Evolutionary conservation across 1,140 invertebrate species (phyloP), one percentile per base, ranked within the genome.

Genomic region (Drosophila ironensis): DNA sequence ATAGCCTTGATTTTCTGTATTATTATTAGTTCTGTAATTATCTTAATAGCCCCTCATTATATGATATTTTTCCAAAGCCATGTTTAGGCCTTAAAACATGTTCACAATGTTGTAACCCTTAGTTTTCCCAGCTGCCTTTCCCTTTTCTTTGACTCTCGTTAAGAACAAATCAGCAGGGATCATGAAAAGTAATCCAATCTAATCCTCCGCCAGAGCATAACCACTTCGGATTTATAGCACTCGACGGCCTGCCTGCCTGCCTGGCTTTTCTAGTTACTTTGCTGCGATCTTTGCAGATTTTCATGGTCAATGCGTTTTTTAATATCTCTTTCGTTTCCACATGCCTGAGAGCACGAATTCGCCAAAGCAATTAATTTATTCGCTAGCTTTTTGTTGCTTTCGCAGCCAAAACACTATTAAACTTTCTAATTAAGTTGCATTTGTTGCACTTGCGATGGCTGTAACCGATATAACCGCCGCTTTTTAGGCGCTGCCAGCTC

Each of bases 371-470:
- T 86, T 80, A 86, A 80, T 86, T 80, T 82, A 81, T 72, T 75
- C 74, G 52, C 54, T 33, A 57, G 33, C 53, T 52, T 12, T 46
- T 30, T 60, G 66, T 84, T 84, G 53, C 78, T 80, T 84, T 84
- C 80, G 71, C 69, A 78, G 53, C 33, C 46, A 71, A 61, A 44
- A 69, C 63, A 47, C 12, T 66, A 54, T 68, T 72, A 75, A 86
- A 80, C 80, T 86, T 86, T 86, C 80, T 86, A 86, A 86, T 86
- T 87, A 72, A 51, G 59, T 61, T 48, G 64, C 75, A 80, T 41
- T 70, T 59, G 35, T 25, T 37, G 33, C 33, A 37, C 33, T 16
- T 25, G 16, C 30, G 41, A 17, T 25, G 24, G 17, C 8, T 33
- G 30, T 45, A 63, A 27, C 33, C 56, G 71, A 72, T 74, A 71